Evolutionary conservation across 92 coral and sea anemone genomes (phyloP).

Genomic region (Epizoanthus fatuus): DNA sequence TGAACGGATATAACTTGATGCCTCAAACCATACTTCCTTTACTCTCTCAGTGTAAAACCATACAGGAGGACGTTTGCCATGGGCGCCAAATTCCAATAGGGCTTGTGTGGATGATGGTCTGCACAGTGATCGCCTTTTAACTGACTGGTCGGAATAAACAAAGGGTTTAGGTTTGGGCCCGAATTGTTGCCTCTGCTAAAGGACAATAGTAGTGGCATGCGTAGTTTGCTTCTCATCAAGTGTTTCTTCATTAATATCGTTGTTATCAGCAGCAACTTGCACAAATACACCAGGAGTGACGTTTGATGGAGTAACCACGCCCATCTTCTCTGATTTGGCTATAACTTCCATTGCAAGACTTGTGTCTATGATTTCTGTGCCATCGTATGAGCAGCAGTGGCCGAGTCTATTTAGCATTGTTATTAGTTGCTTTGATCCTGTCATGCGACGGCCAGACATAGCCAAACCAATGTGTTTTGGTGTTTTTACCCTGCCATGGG

Average conservation of each 20-base stretch:
- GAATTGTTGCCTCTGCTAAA: constrained; percentile 63
- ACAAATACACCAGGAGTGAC: constrained; percentile 68
- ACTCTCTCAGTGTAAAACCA: too few species aligned
- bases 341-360: too few species aligned
- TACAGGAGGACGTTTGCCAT: too few species aligned
- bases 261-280: constrained; percentile 71
- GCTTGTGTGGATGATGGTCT: too few species aligned
- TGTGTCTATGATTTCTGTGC: too few species aligned
- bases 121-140: too few species aligned
- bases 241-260: constrained; percentile 75
- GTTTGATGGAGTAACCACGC: constrained; percentile 56
- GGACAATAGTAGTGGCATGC: constrained; percentile 67
- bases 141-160: too few species aligned
- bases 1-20: too few species aligned
- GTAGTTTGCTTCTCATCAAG: constrained; percentile 78
- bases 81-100: too few species aligned
- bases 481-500: constrained; percentile 11
- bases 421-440: constrained; percentile 65
- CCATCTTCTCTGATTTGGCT: too few species aligned
- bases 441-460: constrained; percentile 61
- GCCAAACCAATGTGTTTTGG: constrained; percentile 76
- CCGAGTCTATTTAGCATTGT: constrained; percentile 65
- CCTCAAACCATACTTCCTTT: too few species aligned
- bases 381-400: constrained; percentile 69
- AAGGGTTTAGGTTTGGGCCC: constrained; percentile 47